phyloP scores from a whole-genome alignment of 2,797 vertebrate species.

The Diplodus puntazzo region DNA sequence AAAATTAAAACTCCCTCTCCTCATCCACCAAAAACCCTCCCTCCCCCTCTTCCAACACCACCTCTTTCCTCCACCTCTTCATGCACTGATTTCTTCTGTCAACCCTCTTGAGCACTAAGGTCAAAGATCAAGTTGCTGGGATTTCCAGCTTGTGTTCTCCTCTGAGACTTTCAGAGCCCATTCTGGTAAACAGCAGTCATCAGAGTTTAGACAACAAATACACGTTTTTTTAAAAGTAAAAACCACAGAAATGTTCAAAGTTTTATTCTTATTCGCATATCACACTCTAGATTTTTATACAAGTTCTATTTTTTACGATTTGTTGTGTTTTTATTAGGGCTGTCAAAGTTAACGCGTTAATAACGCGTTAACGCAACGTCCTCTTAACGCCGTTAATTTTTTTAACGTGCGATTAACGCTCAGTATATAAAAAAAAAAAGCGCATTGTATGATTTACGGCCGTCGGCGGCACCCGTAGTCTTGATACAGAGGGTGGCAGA shows the following conservation, averaged over 20 bases:
- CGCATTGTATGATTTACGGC: no score
- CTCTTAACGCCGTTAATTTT: no score
- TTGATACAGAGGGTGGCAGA: no score
- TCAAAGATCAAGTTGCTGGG: conserved; percentile 60
- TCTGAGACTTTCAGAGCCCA: conserved; percentile 7
- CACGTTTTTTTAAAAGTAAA: no score
- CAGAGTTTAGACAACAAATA: not conserved
- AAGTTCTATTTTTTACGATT: no score
- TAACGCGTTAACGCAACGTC: no score
- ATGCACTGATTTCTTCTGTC: conserved; percentile 35
- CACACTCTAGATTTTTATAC: not conserved
- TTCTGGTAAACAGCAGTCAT: not conserved
- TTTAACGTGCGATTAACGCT: no score
- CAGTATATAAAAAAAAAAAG: no score
- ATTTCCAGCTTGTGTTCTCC: conserved; percentile 44
- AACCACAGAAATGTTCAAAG: no score
- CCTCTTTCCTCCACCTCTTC: conserved; percentile 15
- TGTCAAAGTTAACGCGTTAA: no score
- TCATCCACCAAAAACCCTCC: not conserved
- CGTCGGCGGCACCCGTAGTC: no score
- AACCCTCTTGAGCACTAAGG: conserved; percentile 48
- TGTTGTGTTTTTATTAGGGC: no score
- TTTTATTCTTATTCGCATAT: not conserved
- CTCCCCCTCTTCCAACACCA: not conserved
- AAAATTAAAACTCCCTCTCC: conserved; percentile 72